Conservation (phyloP, 2,113 vertebrate genomes). For the Hippolais icterina region DNA sequence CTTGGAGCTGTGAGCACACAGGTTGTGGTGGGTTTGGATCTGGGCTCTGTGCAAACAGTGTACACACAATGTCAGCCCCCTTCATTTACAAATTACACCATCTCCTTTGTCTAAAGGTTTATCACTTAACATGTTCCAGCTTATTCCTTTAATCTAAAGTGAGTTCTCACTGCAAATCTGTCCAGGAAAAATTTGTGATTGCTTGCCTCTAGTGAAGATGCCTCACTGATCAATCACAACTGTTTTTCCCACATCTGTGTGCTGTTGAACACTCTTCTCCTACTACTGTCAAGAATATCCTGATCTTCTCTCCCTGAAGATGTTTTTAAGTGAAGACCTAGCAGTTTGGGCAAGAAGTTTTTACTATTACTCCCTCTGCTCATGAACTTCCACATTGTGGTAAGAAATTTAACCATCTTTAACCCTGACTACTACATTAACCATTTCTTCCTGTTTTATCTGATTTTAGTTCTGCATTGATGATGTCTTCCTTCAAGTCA, state of each 20-base stretch:
- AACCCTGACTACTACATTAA: background rate
- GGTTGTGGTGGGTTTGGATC: background rate
- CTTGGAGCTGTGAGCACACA: background rate
- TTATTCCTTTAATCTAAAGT: background rate
- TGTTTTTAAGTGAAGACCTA: background rate
- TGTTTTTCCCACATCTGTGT: background rate
- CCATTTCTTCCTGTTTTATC: background rate
- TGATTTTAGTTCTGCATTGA: background rate
- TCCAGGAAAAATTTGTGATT: background rate
- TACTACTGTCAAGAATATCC: background rate
- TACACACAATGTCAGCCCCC: background rate
- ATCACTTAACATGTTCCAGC: background rate
- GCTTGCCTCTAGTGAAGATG: background rate
- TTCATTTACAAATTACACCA: background rate
- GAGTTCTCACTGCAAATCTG: background rate
- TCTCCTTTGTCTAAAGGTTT: background rate
- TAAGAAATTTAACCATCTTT: background rate
- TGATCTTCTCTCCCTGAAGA: background rate
- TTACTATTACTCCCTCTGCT: background rate
- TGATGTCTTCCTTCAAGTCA: background rate
- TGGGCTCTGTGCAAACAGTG: background rate
- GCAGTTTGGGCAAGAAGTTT: background rate
- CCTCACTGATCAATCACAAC: background rate
- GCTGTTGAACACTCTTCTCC: background rate
- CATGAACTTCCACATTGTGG: background rate